Percentiles rank a stretch among this genome's conserved stretches.
Evolutionary conservation across 2,888 invertebrate species (phyloP).

Genomic region (Conistra vaccinii): DNA sequence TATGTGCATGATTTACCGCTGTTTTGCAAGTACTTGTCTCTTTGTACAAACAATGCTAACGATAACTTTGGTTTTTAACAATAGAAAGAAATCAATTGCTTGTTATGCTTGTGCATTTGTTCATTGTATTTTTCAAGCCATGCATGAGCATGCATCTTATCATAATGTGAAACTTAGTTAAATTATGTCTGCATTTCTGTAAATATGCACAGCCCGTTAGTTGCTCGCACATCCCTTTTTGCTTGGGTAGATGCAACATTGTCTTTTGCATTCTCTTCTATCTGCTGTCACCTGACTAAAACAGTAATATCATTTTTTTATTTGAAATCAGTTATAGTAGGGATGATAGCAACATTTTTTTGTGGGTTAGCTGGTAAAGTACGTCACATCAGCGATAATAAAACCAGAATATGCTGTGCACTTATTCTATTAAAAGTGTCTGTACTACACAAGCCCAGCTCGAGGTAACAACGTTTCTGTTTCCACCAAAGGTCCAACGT

Average conservation of each 20-base stretch:
- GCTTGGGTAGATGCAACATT: background rate
- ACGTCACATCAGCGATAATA: background rate
- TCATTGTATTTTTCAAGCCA: slow-evolving; percentile 13
- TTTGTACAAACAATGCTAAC: background rate
- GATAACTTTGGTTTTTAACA: background rate
- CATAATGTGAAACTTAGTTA: background rate
- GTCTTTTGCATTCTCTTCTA: background rate
- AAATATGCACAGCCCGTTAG: background rate
- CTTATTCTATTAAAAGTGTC: background rate
- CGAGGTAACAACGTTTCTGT: background rate
- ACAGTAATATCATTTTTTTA: background rate
- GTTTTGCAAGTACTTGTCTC: background rate
- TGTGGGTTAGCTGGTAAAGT: no score
- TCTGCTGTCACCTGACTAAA: background rate
- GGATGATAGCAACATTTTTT: background rate
- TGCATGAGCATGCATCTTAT: background rate
- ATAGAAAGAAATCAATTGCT: background rate
- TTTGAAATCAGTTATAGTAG: background rate
- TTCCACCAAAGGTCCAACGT: no score
- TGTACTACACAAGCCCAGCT: no score
- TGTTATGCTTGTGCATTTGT: background rate
- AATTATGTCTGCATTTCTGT: background rate
- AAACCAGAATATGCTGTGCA: background rate
- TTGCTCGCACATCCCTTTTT: background rate
- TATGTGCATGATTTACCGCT: background rate